A percentile compares a stretch with the other conserved stretches of the same genome.
Conservation (phyloP, 2,888 invertebrate genomes). For the Microctonus brassicae region DNA sequence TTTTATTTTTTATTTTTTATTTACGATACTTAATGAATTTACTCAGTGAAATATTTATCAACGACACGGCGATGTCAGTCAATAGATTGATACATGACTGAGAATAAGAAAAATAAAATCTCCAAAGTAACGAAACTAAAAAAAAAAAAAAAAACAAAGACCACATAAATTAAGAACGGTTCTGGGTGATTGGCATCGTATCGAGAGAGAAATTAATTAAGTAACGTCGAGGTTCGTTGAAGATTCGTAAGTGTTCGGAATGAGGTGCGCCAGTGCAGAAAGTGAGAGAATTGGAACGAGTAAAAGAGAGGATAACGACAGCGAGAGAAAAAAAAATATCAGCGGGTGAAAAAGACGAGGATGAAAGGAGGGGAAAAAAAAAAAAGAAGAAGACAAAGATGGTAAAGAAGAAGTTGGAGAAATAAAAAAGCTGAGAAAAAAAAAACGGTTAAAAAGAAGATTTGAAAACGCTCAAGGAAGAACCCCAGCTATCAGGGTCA, state of each 20-base stretch:
- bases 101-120: slow-evolving; percentile 44
- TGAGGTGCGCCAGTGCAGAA: slow-evolving; percentile 52
- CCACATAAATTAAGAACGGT: slow-evolving; percentile 53
- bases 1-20: not conserved
- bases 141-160: slow-evolving; percentile 39
- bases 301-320: slow-evolving; percentile 19
- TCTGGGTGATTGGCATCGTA: slow-evolving; percentile 53
- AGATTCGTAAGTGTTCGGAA: slow-evolving; percentile 58
- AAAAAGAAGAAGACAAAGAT: slow-evolving; percentile 28
- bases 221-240: slow-evolving; percentile 57
- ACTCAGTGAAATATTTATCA: slow-evolving; percentile 15
- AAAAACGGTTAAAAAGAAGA: slow-evolving; percentile 38
- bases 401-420: slow-evolving; percentile 34
- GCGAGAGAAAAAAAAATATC: slow-evolving; percentile 33
- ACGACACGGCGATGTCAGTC: not conserved
- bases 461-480: slow-evolving; percentile 46
- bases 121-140: slow-evolving; percentile 23
- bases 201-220: slow-evolving; percentile 65
- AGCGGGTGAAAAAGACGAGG: slow-evolving; percentile 35
- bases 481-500: slow-evolving; percentile 64
- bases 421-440: slow-evolving; percentile 36
- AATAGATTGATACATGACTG: slow-evolving; percentile 4
- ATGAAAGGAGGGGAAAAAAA: slow-evolving; percentile 24
- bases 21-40: not conserved
- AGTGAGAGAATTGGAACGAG: slow-evolving; percentile 26